Percentiles rank a stretch among this genome's conserved stretches.
phyloP scores from a whole-genome alignment of 1,140 invertebrate genomes.

The Zaprionus tsacasi region DNA sequence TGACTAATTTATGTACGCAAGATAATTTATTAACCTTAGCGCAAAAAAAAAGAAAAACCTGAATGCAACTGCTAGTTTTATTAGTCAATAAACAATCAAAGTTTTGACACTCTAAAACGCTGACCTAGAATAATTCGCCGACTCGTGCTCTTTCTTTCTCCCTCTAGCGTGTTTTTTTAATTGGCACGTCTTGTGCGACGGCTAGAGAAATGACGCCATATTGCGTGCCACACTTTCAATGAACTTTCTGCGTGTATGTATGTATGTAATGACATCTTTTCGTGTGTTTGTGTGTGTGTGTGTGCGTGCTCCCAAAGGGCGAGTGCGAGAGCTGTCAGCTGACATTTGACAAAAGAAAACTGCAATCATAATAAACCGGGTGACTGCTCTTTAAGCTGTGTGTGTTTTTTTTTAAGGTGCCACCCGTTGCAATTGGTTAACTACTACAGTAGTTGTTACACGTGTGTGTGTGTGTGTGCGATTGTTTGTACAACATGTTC shows the following conservation, averaged over 20 bases:
- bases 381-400: conserved; percentile 31
- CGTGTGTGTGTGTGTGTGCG: not conserved
- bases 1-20: conserved; percentile 1
- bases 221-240: conserved; percentile 53
- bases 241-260: conserved; percentile 13
- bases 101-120: conserved; percentile 32
- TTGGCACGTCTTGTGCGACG: conserved; percentile 53
- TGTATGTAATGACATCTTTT: conserved; percentile 1
- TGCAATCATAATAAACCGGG: conserved; percentile 48
- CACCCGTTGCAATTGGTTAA: conserved; percentile 4
- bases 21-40: not conserved
- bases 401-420: conserved; percentile 50
- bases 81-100: conserved; percentile 9
- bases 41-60: not conserved
- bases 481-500: not conserved
- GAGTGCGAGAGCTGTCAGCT: conserved; percentile 49
- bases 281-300: conserved; percentile 18
- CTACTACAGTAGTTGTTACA: not conserved
- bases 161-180: conserved; percentile 61
- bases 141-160: conserved; percentile 12
- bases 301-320: conserved; percentile 25
- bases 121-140: conserved; percentile 58
- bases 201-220: conserved; percentile 63
- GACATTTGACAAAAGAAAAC: conserved; percentile 68
- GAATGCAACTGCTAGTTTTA: conserved; percentile 4